A percentile compares a stretch with the other conserved stretches of the same genome.
Conservation (phyloP, 2,797 vertebrate species). For the Pantherophis alleghaniensis region DNA sequence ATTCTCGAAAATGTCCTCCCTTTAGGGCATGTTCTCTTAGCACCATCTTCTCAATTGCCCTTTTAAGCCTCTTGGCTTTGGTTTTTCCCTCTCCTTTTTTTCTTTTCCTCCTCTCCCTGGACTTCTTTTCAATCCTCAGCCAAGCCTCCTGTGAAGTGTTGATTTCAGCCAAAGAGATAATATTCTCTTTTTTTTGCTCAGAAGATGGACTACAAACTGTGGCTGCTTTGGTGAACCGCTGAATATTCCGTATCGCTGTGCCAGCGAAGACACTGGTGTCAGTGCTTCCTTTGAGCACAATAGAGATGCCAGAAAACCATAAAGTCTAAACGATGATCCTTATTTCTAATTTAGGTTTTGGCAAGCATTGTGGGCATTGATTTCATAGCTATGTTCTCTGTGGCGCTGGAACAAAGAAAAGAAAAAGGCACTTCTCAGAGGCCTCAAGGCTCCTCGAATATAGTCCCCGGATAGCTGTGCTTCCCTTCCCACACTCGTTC, state of each 20-base stretch:
- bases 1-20: not conserved
- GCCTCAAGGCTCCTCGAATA: conserved; percentile 39
- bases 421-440: conserved; percentile 58
- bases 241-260: not conserved
- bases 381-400: conserved; percentile 50
- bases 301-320: conserved; percentile 42
- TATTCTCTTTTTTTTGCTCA: not conserved
- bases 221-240: not conserved
- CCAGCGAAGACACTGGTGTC: not conserved
- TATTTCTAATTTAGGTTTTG: conserved; percentile 61
- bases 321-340: conserved; percentile 50
- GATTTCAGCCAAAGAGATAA: not conserved
- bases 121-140: not conserved
- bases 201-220: not conserved
- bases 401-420: conserved; percentile 65
- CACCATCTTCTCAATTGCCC: not conserved
- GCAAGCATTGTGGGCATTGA: conserved; percentile 50
- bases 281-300: not conserved
- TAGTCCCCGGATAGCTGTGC: conserved; percentile 53
- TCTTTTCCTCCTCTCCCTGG: not conserved
- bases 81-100: too few species aligned
- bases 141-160: not conserved
- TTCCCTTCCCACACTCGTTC: not conserved
- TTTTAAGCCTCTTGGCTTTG: not conserved
- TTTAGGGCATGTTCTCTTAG: not conserved